These are phyloP conservation scores for Rhinophrynus dorsalis DNA, from an alignment of 2,797 vertebrate species.

Conservation along the genomic window DNA sequence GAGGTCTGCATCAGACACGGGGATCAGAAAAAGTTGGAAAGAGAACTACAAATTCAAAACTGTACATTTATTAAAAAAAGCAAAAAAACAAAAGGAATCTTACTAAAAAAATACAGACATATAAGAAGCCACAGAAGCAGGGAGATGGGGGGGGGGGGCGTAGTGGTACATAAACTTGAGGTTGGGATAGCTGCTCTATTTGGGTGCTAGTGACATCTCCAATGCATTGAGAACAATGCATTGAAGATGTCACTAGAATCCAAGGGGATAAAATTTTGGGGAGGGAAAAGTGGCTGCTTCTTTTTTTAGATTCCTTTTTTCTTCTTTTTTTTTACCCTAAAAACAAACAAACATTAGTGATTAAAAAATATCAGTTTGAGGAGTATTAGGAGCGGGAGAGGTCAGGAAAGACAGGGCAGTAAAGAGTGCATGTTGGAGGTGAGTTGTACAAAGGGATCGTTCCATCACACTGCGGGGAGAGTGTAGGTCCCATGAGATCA, in stretches of 20 bases:
- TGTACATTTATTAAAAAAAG: slow-evolving; percentile 44
- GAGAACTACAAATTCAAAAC: slow-evolving; percentile 39
- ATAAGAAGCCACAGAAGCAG: slow-evolving; percentile 10
- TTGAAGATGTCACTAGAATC: no score
- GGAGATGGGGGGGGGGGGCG: neutral
- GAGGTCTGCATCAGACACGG: no score
- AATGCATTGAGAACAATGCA: no score
- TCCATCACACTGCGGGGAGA: slow-evolving; percentile 17
- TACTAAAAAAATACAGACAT: slow-evolving; percentile 29
- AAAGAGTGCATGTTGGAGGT: slow-evolving; percentile 44
- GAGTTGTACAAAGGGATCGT: slow-evolving; percentile 13
- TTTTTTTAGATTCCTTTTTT: slow-evolving; percentile 19
- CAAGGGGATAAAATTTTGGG: no score
- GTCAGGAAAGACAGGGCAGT: slow-evolving; percentile 35
- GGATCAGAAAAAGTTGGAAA: neutral
- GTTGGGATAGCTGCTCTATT: no score
- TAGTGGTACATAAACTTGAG: neutral
- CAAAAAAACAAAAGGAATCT: slow-evolving; percentile 11
- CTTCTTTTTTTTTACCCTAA: slow-evolving; percentile 30
- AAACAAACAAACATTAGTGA: slow-evolving; percentile 56
- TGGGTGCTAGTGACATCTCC: neutral
- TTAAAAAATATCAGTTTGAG: slow-evolving; percentile 64
- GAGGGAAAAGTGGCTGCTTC: slow-evolving; percentile 11
- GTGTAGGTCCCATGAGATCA: neutral
- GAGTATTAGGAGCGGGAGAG: slow-evolving; percentile 48